Base-by-base conservation (phyloP, 2,797 vertebrate species). In the Myiothlypis coronata region DNA sequence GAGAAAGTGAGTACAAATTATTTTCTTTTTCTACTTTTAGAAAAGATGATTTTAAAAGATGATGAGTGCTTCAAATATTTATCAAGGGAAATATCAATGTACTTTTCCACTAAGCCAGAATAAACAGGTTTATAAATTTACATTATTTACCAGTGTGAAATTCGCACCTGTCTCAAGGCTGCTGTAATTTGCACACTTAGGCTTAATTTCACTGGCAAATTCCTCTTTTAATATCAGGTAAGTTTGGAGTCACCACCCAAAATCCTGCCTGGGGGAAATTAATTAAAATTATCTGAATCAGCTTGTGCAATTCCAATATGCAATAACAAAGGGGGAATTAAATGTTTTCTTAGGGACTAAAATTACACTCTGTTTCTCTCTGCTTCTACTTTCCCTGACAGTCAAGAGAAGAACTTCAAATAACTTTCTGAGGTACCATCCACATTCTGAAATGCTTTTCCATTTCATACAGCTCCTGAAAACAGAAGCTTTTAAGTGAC, bases 141-240 rank as follows among this genome's bases (percentile, higher is more conserved):
- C 28, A 60, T 71, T 95, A 87, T 95, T 96, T 96, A 88, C 44
- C 43, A 85, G n/a, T 68, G 57, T 72, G 49, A 68, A 94, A 87
- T 90, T 86, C 2, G 0, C 16, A 63, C 56, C 57, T 78, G 15
- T 76, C 71, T 86, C 75, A 44, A 79, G 71, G 49, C 39, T 47
- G 11, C n/a, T 87, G 39, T 76, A 72, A 71, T 63, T 96, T 93
- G 89, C 50, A 92, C 23, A 83, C 15, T 90, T 94, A 70, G 8
- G 55, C 23, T 91, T 96, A 83, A n/a, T 80, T 89, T 93, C 53
- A 39, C n/a, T 94, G 75, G 44, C 35, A 96, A 95, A 95, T 94
- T 87, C 46, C 44, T 94, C 74, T 77, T 89, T 18, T 88, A 57
- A 82, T 90, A 46, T 64, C 80, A 86, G 11, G 28, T 93, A 91